phyloP scores from a whole-genome alignment of 2,113 vertebrate genomes.

The Crotalus helleri region DNA sequence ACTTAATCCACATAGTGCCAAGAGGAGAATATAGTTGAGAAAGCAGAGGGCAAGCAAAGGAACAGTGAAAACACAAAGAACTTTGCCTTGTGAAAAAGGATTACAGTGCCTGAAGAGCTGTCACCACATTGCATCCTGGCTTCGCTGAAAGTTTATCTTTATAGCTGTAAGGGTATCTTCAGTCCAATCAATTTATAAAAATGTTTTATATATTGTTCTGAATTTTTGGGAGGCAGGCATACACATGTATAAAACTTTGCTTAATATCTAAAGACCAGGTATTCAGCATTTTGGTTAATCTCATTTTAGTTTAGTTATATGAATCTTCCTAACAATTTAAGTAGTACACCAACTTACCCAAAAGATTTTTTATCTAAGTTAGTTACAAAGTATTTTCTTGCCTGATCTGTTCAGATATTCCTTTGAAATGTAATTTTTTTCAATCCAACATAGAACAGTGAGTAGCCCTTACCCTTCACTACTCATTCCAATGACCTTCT shows the following conservation, averaged over 20 bases:
- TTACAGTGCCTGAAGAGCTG: background rate
- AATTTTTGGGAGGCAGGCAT: background rate
- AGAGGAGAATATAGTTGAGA: conserved; percentile 4
- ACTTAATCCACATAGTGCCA: conserved; percentile 29
- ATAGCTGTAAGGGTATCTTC: background rate
- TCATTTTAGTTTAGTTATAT: background rate
- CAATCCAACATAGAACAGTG: background rate
- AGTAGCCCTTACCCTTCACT: background rate
- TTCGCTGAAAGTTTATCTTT: background rate
- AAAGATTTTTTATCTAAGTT: background rate
- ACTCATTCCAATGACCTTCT: background rate
- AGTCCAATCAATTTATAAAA: background rate
- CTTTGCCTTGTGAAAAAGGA: background rate
- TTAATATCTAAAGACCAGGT: background rate
- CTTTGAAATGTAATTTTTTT: background rate
- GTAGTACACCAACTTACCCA: background rate
- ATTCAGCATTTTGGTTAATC: background rate
- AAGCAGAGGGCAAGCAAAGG: background rate
- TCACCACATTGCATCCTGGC: background rate
- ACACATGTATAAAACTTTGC: background rate
- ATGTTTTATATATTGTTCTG: background rate
- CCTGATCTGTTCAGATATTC: background rate
- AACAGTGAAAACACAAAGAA: background rate
- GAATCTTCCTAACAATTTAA: background rate
- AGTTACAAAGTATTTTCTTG: background rate